Evolutionary conservation across 2,113 vertebrate genomes (phyloP), one percentile per base, ranked within the genome.

Genomic region (Sarotherodon lohbergeri): DNA sequence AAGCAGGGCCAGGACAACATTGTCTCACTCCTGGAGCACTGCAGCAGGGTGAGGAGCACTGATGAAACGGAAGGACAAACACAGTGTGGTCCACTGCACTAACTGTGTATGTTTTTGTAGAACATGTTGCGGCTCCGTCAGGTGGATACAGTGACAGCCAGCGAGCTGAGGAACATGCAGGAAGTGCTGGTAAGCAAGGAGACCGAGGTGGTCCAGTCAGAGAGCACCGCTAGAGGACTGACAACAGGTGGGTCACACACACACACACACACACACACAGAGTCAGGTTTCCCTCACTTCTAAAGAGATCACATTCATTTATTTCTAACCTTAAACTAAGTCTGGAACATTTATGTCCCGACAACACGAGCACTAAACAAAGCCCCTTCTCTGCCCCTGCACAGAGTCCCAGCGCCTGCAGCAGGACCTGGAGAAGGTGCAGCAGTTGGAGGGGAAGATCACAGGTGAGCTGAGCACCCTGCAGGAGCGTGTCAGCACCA

Each of bases 181-280:
- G 98, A 99, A 87, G 98, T 99, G 89, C 97, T 99, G 89, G 97
- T 96, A 91, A 98, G 97, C 94, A 99, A 99, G 93, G 98, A 99
- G 93, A 98, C 95, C 0, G 99, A 99, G 96, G 97, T 99, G 97
- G 97, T 98, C 90, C 98, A 98, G 90, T 99, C 98, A 76, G 97
- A 98, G 90, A 98, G 94, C 92, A 99, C 99, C 4, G 97, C 98
- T 85, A 97, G 95, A 86, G 98, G 98, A 88, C 95, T 99, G 88
- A 95, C 97, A 84, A 97, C 97, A 92, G 98, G 99, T 99, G 22
- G 95, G 96, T 84, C 7, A 36, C 17, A 32, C 32, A 39, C 80
- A 71, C 17, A 7, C 14, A 32, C 14, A 34, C 80, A 71, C 46
- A 56, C 36, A 2, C 34, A 0, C 36, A 9, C 36, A 2, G 19